Evolutionary conservation across 1,140 invertebrate species (phyloP), one percentile per base, ranked within the genome.

Genomic region (Nomia melanderi): DNA sequence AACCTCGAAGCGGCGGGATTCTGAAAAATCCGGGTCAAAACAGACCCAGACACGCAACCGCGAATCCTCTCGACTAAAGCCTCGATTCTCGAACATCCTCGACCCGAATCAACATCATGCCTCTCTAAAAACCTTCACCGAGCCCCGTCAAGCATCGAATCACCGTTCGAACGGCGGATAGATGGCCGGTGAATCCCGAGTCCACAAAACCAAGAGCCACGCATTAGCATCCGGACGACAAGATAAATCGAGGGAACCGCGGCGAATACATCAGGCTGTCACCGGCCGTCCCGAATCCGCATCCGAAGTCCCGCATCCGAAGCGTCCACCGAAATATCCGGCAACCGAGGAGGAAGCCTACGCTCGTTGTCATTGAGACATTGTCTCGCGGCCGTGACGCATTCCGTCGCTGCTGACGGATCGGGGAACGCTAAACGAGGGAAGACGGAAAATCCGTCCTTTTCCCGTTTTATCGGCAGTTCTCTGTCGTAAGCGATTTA

Each of bases 331-430:
- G 23, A 59, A 67, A 75, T 56, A 67, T 53, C 63, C 11, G 20
- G 2, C 1, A 20, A 20, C 47, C 8, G 47, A n/a, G 8, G 47
- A n/a, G 33, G 3, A n/a, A 63, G 36, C 23, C 72, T 20, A 25
- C 12, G 12, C 11, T 8, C 27, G 17, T 29, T 20, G 27, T 41
- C 36, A 23, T 23, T 33, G 9, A 14, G 25, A 65, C 60, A 74
- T 44, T 47, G 73, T 67, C 63, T 67, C 20, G 8, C 7, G 7
- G 5, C 2, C 12, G n/a, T 14, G 4, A 20, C 11, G 29, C 41
- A 17, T 23, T 44, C 41, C 33, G 23, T n/a, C 11, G 6, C 41
- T 17, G 41, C 23, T 67, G 64, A 75, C 69, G 57, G 59, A 75
- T 67, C 64, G 29, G 23, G 12, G 33, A 47, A 31, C 23, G n/a